phyloP scores from a whole-genome alignment of 2,113 vertebrate species.

The Empidonax alnorum region DNA sequence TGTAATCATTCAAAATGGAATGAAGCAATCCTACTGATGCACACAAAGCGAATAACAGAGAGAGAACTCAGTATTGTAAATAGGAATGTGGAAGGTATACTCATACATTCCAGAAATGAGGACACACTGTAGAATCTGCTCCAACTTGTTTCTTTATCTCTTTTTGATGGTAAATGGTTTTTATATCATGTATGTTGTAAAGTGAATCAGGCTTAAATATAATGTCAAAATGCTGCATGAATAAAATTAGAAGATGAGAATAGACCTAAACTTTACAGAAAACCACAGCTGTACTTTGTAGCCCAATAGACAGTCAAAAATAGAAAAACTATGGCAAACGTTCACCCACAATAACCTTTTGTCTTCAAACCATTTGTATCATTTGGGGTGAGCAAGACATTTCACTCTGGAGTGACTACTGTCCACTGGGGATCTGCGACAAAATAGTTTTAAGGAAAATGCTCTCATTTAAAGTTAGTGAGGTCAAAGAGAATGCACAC shows the following conservation, averaged over 20 bases:
- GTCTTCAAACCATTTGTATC: neutral
- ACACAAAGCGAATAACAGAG: neutral
- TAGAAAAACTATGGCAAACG: neutral
- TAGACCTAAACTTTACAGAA: neutral
- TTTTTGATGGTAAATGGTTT: neutral
- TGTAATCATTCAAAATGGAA: neutral
- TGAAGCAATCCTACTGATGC: neutral
- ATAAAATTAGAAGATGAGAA: neutral
- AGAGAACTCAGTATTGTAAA: neutral
- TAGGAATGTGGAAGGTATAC: neutral
- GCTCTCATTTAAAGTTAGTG: neutral
- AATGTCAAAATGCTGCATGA: neutral
- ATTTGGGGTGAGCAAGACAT: neutral
- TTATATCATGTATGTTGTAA: neutral
- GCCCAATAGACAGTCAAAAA: neutral
- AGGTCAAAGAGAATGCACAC: neutral
- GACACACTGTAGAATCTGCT: neutral
- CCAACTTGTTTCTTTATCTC: neutral
- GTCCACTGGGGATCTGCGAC: neutral
- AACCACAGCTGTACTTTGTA: neutral
- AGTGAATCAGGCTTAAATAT: neutral
- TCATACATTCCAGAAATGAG: neutral
- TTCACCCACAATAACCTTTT: neutral
- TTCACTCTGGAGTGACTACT: neutral
- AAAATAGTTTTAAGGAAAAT: neutral